These are phyloP conservation scores for Tyria jacobaeae DNA, from an alignment of 2,888 invertebrate genomes.

Conservation along the genomic window DNA sequence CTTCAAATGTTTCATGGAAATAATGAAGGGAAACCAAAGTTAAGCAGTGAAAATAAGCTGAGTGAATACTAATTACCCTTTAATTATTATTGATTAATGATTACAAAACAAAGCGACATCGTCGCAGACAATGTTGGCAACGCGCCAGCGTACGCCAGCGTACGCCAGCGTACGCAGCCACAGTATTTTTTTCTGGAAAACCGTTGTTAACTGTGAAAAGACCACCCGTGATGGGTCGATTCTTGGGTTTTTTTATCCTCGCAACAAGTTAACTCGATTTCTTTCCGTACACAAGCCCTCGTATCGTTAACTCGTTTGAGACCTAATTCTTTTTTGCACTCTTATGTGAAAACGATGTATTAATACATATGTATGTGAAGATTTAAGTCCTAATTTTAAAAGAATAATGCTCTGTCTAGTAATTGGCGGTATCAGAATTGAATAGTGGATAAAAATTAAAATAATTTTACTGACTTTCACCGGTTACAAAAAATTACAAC, in stretches of 20 bases:
- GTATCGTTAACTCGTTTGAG: too few species aligned
- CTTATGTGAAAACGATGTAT: too few species aligned
- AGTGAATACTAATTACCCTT: conserved; percentile 2
- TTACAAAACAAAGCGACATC: conserved; percentile 18
- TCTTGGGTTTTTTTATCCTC: neutral
- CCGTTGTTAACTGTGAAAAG: conserved; percentile 28
- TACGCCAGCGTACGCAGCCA: too few species aligned
- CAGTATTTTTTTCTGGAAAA: conserved; percentile 54
- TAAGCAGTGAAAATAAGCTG: neutral
- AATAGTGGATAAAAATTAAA: too few species aligned
- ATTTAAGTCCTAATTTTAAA: too few species aligned
- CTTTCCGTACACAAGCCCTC: too few species aligned
- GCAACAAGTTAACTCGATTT: neutral
- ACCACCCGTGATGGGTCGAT: neutral
- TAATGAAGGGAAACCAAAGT: conserved; percentile 1
- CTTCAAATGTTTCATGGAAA: neutral
- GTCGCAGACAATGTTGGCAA: conserved; percentile 39
- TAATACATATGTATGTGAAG: too few species aligned
- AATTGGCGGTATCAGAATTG: too few species aligned
- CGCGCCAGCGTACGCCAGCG: conserved; percentile 46
- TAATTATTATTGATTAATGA: conserved; percentile 27
- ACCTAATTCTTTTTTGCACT: too few species aligned
- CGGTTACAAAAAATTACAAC: too few species aligned
- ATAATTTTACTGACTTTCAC: too few species aligned
- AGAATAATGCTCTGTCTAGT: too few species aligned